Evolutionary conservation across 2,113 vertebrate genomes (phyloP), one percentile per base, ranked within the genome.

Genomic region (Xiphophorus couchianus): DNA sequence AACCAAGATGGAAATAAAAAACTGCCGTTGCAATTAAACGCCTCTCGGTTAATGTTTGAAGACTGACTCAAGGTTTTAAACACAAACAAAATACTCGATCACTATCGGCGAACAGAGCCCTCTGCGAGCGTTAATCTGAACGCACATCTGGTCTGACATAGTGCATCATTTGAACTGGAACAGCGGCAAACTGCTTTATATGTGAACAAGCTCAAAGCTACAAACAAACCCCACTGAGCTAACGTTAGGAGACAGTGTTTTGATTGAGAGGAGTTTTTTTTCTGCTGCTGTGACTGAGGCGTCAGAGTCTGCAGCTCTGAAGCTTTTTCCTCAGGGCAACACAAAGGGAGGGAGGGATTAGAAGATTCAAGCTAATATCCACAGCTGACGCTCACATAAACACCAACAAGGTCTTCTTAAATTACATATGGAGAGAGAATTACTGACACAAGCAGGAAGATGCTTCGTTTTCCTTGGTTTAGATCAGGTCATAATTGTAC

Each of bases 321-420:
- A n/a, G 75, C 65, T 39, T 37, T 48, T 66, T 58, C 77, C 68
- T 84, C 74, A 30, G 65, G 62, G 39, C 35, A n/a, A 58, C 2
- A 42, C 33, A 14, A 60, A 30, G 81, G 29, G 5, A 66, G 19
- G 48, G 30, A 74, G 42, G 82, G 73, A 88, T 80, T 74, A 73
- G 66, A 70, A 82, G 81, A 80, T 89, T 84, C 84, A 82, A 74
- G 51, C 74, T 74, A 76, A 84, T 80, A 83, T 74, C 67, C 72
- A 73, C 76, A 63, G 73, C 81, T 69, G 82, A 89, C 77, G 78
- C 78, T 76, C 77, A 84, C 87, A 73, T 73, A n/a, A 65, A 84
- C 72, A 79, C 65, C 82, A 71, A 33, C 79, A 82, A 74, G 0
- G 6, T 65, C 31, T 31, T 63, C 48, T 33, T 58, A 65, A 80